Evolutionary conservation across 2,797 vertebrate genomes (phyloP), one percentile per base, ranked within the genome.

Genomic region (Amblyraja radiata): DNA sequence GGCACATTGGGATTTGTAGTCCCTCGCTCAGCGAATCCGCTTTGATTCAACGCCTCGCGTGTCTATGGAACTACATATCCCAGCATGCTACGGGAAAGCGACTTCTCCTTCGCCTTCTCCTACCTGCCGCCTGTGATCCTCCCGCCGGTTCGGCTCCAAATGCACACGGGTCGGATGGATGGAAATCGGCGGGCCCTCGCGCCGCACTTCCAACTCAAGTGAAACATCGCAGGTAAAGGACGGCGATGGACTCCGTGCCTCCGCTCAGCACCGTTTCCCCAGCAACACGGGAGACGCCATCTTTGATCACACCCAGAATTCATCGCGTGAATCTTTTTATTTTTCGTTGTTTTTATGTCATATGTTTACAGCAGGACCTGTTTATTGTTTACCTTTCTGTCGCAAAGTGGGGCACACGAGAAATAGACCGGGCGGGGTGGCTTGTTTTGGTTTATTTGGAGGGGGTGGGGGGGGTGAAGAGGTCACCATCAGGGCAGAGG

Each of bases 281-380:
- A 65, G 84, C 84, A 88, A 88, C 84, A n/a, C 61, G 84, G 28
- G 61, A 14, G 8, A 61, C 84, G 46, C 84, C 84, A 88, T 88
- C 84, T 88, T 88, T 88, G 10, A 88, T 32, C 14, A 1, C 25
- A 65, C 61, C 84, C 84, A 88, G 6, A 88, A 88, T 88, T 28
- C 84, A 36, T 1, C 65, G 84, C 84, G 61, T 16, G 28, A 5
- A 0, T 0, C 13, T 3, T 18, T 32, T 16, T 65, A 0, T 1
- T 28, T 5, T 21, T 68, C 32, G 3, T 84, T 11, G 16, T n/a
- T 18, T 32, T 36, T 0, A n/a, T 58, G 6, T 11, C 1, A 61
- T 86, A n/a, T 86, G 61, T 63, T n/a, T n/a, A 61, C n/a, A 16
- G 18, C 23, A 9, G 54, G 58, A 28, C 58, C 4, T 21, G 4